Evolutionary conservation across 2,797 vertebrate species (phyloP).

Genomic region (Basileuterus tristriatus): DNA sequence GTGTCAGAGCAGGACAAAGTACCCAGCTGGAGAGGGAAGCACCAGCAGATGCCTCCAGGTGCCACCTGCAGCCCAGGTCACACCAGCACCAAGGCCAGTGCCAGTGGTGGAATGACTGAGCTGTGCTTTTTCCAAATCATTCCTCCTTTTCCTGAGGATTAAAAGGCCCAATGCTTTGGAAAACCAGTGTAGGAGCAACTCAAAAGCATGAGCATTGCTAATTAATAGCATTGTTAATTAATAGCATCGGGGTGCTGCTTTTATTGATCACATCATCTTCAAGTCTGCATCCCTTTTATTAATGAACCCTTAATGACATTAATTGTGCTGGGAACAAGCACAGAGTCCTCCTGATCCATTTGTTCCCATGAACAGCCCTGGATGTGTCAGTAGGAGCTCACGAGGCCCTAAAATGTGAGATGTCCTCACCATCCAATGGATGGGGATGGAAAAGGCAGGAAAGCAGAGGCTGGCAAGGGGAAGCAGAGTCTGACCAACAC

Average conservation of each 20-base stretch:
- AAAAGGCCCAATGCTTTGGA: background rate
- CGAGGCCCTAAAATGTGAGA: background rate
- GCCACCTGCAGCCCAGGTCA: background rate
- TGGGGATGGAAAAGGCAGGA: background rate
- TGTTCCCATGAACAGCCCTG: rapidly evolving
- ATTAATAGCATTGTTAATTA: conserved; percentile 4
- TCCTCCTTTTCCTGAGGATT: background rate
- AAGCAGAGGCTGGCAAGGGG: background rate
- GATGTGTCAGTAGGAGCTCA: rapidly evolving
- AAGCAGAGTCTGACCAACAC: rapidly evolving
- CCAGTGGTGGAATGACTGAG: background rate
- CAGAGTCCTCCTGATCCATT: background rate
- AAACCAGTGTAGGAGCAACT: background rate
- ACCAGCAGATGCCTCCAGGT: background rate
- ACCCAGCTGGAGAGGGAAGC: background rate
- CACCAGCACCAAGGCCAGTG: rapidly evolving
- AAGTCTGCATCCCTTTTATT: background rate
- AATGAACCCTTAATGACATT: background rate
- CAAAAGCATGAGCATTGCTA: background rate
- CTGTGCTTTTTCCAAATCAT: background rate
- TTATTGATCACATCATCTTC: background rate
- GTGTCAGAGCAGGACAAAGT: rapidly evolving
- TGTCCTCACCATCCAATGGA: rapidly evolving
- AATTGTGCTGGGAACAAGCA: background rate
- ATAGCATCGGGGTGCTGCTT: background rate